Evolutionary conservation across 2,113 vertebrate genomes (phyloP), one percentile per base, ranked within the genome.

Genomic region (Strigops habroptila): DNA sequence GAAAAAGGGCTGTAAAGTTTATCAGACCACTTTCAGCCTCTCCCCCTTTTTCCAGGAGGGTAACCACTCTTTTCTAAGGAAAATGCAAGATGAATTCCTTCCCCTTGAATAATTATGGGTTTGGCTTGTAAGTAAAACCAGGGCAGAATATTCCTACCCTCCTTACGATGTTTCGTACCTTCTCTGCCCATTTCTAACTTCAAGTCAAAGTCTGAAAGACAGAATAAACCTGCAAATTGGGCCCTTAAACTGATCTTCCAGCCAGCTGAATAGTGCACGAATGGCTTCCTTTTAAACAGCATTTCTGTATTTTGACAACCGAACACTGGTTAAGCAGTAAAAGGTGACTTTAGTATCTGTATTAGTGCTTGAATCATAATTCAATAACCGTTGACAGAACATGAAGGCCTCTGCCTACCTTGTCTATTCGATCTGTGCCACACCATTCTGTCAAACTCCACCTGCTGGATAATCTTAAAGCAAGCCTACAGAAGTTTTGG

Each of bases 391-490:
- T 16, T 69, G 49, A n/a, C 7, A 51, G 11, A 62, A 52, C 8
- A 48, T 1, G 31, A 82, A 91, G 22, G 55, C 31, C 81, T 49
- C 49, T 81, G 25, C 31, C 68, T 82, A 77, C 39, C 65, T 59
- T 39, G 43, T 8, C 46, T 48, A 4, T 11, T 27, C 28, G 12
- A 51, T 46, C 39, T 79, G 73, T 46, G 82, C 22, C 53, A 51
- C 3, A 8, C 9, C 43, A 37, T 15, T 74, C 69, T n/a, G n/a
- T 41, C 27, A 18, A 51, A 79, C 93, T 91, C 94, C 96, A 95
- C 52, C 93, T 96, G 87, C 84, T 87, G 94, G 94, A 84, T 73
- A n/a, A 73, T 39, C 57, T 57, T 41, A 39, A 3, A 48, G 69
- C 24, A 30, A 69, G 39, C 33, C 52, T 33, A 3, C 14, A 25